Conservation (phyloP, 2,888 invertebrate genomes). For the Plutella xylostella region DNA sequence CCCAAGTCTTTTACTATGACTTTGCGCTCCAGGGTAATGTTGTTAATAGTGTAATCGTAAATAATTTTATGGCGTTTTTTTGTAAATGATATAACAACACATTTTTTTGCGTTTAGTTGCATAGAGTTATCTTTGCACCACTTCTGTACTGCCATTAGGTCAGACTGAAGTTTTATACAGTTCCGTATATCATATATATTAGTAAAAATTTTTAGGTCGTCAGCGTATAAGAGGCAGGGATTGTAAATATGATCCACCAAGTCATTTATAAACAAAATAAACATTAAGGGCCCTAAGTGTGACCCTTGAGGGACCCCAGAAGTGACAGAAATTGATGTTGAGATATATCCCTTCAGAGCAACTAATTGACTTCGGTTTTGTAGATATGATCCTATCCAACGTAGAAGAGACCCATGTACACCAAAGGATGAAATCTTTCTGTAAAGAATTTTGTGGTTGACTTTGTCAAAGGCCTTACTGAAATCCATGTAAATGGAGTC, state of each 20-base stretch:
- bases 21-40: neutral
- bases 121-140: neutral
- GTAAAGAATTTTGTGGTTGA: neutral
- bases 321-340: neutral
- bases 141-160: neutral
- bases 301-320: constrained; percentile 1
- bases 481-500: neutral
- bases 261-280: neutral
- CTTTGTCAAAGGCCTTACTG: constrained; percentile 1
- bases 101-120: neutral
- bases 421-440: neutral
- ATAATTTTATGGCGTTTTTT: neutral
- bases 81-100: neutral
- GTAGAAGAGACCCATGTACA: neutral
- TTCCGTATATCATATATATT: neutral
- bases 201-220: neutral
- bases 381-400: neutral
- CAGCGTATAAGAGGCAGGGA: neutral
- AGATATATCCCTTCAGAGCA: neutral
- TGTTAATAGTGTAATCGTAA: neutral
- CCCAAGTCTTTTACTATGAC: neutral
- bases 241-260: neutral
- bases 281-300: neutral
- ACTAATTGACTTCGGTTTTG: neutral
- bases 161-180: neutral